Percentiles rank a stretch among this genome's conserved stretches.
Evolutionary conservation across 2,797 vertebrate genomes (phyloP).

Genomic region (Sternarchorhynchus goeldii): DNA sequence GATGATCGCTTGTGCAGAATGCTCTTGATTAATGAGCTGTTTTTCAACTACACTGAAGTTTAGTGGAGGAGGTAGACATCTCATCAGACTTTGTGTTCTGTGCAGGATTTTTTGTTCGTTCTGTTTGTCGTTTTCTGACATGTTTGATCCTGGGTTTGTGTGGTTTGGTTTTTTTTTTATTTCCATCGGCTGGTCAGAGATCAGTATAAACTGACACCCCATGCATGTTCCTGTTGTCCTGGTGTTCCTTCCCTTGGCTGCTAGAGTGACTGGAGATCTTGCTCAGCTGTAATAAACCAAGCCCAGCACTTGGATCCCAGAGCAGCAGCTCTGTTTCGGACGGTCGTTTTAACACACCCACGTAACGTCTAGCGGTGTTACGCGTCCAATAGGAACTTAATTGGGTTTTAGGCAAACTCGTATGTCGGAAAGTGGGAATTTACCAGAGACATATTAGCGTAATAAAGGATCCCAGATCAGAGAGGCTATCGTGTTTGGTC

Average conservation of each 20-base stretch:
- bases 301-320: constrained; percentile 41
- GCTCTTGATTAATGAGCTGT: constrained; percentile 2
- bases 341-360: constrained; percentile 57
- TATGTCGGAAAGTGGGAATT: constrained; percentile 81
- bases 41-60: constrained; percentile 26
- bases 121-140: not conserved
- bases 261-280: not conserved
- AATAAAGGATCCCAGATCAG: constrained; percentile 77
- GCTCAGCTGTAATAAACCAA: no score
- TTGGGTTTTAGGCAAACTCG: constrained; percentile 80
- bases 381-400: constrained; percentile 82
- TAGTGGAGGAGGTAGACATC: not conserved
- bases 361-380: constrained; percentile 57
- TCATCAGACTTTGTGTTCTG: not conserved
- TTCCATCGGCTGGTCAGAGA: not conserved
- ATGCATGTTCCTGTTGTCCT: not conserved
- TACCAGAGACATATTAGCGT: constrained; percentile 76
- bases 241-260: not conserved
- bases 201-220: not conserved
- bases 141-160: constrained; percentile 1
- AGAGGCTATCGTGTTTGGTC: constrained; percentile 64
- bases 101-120: not conserved
- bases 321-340: constrained; percentile 43
- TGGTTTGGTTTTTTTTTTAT: not conserved
- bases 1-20: not conserved